Conservation (phyloP, 2,113 vertebrate genomes). For the Hucho hucho region DNA sequence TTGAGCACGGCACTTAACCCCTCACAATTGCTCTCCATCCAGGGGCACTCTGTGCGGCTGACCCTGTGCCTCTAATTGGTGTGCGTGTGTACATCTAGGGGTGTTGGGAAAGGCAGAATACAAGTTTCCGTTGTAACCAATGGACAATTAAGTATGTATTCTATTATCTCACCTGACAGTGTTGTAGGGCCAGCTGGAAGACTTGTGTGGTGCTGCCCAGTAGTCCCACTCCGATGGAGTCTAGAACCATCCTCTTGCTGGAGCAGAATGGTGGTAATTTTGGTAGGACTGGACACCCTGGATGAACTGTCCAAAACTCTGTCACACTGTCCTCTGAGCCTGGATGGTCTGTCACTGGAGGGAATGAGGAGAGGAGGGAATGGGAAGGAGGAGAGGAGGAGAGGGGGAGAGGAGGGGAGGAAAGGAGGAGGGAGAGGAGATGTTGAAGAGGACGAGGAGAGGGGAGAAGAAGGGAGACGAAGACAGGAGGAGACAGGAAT, state of each 20-base stretch:
- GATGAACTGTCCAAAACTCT: constrained; percentile 82
- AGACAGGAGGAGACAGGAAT: background rate
- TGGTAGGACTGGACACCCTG: constrained; percentile 68
- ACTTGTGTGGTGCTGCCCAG: constrained; percentile 82
- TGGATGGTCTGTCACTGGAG: constrained; percentile 65
- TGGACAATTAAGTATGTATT: constrained; percentile 2
- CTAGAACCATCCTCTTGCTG: constrained; percentile 89
- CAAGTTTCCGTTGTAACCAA: no score
- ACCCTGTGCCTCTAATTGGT: background rate
- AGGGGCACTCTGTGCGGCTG: no score
- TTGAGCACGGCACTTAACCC: no score
- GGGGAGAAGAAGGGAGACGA: background rate
- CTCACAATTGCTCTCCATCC: no score
- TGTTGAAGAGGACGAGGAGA: background rate
- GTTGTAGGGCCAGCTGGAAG: constrained; percentile 77
- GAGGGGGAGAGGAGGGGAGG: background rate
- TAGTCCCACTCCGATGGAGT: constrained; percentile 85
- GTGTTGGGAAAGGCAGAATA: background rate
- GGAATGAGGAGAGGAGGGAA: constrained; percentile 25
- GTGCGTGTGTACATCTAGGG: background rate
- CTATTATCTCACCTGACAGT: constrained; percentile 78
- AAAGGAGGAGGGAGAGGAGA: background rate
- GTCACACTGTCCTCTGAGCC: constrained; percentile 77
- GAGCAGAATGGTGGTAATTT: constrained; percentile 69
- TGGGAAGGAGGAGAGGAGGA: constrained; percentile 25